phyloP scores from a whole-genome alignment of 2,888 invertebrate genomes.

The Oligia latruncula region DNA sequence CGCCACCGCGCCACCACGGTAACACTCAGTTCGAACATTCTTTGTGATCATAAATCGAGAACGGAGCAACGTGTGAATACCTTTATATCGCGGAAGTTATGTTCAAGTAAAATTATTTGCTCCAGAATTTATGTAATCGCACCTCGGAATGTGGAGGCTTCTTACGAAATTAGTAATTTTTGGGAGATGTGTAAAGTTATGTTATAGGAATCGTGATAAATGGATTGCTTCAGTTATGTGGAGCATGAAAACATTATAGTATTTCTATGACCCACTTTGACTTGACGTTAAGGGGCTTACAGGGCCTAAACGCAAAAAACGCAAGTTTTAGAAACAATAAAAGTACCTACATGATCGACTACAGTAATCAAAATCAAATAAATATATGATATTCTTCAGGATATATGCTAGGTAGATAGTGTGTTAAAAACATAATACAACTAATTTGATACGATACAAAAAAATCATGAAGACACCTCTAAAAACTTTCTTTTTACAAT shows the following conservation, averaged over 20 bases:
- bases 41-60: constrained; percentile 75
- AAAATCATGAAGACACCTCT: too few relatives aligned
- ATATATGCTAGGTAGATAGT: too few relatives aligned
- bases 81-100: constrained; percentile 71
- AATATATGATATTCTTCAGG: too few relatives aligned
- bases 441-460: too few relatives aligned
- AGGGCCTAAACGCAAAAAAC: too few relatives aligned
- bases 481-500: too few relatives aligned
- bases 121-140: constrained; percentile 71
- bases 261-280: constrained; percentile 24
- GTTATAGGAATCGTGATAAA: constrained; percentile 10
- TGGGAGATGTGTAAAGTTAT: constrained; percentile 43
- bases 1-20: constrained; percentile 68
- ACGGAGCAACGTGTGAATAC: constrained; percentile 75
- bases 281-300: constrained; percentile 1
- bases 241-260: constrained; percentile 9
- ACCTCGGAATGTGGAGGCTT: constrained; percentile 52
- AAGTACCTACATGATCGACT: too few relatives aligned
- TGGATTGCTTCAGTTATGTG: constrained; percentile 18
- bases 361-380: too few relatives aligned
- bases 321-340: too few relatives aligned
- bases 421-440: too few relatives aligned
- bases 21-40: constrained; percentile 77
- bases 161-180: constrained; percentile 55
- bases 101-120: constrained; percentile 70